Evolutionary conservation across 2,888 invertebrate species (phyloP), one percentile per base, ranked within the genome.

Genomic region (Steromphala cineraria): DNA sequence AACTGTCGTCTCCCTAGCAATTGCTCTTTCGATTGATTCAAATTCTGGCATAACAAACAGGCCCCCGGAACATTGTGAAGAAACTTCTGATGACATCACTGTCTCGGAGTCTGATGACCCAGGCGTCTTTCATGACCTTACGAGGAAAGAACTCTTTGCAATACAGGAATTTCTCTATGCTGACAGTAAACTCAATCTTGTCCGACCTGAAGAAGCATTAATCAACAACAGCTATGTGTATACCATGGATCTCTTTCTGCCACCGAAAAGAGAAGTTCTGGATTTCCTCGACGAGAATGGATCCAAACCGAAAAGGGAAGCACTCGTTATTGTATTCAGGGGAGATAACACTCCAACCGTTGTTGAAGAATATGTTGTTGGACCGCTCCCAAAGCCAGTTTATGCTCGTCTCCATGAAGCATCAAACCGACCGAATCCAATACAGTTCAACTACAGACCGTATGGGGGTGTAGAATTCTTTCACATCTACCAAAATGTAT

Each of bases 291-390:
- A 86, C 67, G 74, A 56, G 0, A 74, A 79, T 0, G 80, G 82
- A 10, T 53, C 78, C 0, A 80, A 81, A 62, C 91, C 91, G 7
- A 46, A 21, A 0, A 80, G 91, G 31, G 82, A 87, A 19, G 91
- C 90, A 1, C 81, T 76, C 3, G 89, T 90, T 21, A 74, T 89
- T 1, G 83, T 91, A 55, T 88, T 88, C 78, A 83, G 90, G n/a
- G 90, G 91, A 17, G 89, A 90, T 79, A 75, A 77, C 67, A 19
- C 75, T 10, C 85, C 82, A 15, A 86, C 89, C 0, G 84, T 86
- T n/a, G 85, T 90, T 3, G 87, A 89, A 75, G 91, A 91, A 82
- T 88, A 88, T 53, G 28, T 74, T 8, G 85, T 89, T 0, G 87
- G 88, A 10, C 89, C 89, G 15, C 79, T 90, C 19, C 89, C 89